Evolutionary conservation across 2,113 vertebrate species (phyloP).

Genomic region (Neoarius graeffei): DNA sequence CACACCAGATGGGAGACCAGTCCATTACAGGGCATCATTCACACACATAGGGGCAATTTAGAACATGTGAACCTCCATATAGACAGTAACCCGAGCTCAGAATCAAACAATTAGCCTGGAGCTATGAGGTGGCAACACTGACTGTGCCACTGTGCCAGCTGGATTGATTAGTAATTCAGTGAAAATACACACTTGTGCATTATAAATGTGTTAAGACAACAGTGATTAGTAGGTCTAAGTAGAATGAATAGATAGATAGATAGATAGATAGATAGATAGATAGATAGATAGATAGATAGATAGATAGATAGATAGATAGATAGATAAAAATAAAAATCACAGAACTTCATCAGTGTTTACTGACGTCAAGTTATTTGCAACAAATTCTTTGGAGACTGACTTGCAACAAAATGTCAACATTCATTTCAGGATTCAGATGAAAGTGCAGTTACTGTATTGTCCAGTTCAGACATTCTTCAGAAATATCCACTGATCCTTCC

Average conservation of each 20-base stretch:
- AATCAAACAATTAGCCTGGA: too few species aligned
- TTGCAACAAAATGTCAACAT: constrained; percentile 25
- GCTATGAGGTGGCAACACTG: too few species aligned
- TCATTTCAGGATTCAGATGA: constrained; percentile 11
- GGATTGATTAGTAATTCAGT: neutral
- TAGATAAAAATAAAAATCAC: neutral
- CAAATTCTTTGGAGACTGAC: neutral
- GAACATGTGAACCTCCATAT: neutral
- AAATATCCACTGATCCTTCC: too few species aligned
- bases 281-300: too few species aligned
- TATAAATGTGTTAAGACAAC: too few species aligned
- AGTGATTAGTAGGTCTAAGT: neutral
- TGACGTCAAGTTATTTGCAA: neutral
- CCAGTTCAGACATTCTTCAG: too few species aligned
- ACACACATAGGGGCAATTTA: neutral
- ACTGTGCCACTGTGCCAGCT: neutral
- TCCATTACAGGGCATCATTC: neutral
- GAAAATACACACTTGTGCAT: neutral
- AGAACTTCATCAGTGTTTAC: neutral
- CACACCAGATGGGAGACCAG: neutral
- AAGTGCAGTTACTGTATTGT: neutral
- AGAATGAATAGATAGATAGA: neutral
- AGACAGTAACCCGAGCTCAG: too few species aligned
- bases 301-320: too few species aligned
- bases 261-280: neutral